These are phyloP conservation scores for Sitta carolinensis DNA, from an alignment of 2,797 vertebrate genomes.

Conservation along the genomic window DNA sequence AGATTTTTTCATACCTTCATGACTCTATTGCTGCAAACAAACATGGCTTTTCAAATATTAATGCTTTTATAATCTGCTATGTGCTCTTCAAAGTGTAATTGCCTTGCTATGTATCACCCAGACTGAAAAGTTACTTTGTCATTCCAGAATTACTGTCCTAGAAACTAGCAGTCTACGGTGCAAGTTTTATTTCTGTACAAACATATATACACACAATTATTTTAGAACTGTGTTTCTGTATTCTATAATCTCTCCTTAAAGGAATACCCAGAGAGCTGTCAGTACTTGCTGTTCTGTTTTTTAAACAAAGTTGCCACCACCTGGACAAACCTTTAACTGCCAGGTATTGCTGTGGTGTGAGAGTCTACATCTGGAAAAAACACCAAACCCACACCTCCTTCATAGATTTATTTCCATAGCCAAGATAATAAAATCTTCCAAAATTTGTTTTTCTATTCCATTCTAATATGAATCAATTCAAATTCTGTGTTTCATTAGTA, in stretches of 20 bases:
- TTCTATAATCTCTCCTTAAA: accelerated
- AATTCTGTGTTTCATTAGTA: background rate
- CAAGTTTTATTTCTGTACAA: constrained; percentile 27
- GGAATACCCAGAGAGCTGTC: background rate
- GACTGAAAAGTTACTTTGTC: background rate
- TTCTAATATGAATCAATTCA: background rate
- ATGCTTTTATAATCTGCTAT: background rate
- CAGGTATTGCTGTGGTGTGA: background rate
- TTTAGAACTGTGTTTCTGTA: background rate
- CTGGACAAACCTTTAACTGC: constrained; percentile 34
- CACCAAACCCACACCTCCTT: background rate
- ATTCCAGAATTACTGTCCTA: background rate
- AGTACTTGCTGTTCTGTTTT: background rate
- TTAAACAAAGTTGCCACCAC: constrained; percentile 62
- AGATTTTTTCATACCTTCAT: background rate
- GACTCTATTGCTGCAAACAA: background rate
- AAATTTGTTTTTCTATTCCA: background rate
- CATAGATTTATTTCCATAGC: background rate
- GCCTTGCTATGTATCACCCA: background rate
- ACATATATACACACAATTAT: background rate
- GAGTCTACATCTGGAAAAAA: accelerated
- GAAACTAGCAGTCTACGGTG: background rate
- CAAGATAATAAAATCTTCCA: background rate
- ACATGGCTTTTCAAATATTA: background rate
- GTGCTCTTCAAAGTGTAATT: constrained; percentile 9